These are phyloP conservation scores for Phoenoteleia sp. DNA, from an alignment of 2,888 invertebrate genomes.

Conservation along the genomic window DNA sequence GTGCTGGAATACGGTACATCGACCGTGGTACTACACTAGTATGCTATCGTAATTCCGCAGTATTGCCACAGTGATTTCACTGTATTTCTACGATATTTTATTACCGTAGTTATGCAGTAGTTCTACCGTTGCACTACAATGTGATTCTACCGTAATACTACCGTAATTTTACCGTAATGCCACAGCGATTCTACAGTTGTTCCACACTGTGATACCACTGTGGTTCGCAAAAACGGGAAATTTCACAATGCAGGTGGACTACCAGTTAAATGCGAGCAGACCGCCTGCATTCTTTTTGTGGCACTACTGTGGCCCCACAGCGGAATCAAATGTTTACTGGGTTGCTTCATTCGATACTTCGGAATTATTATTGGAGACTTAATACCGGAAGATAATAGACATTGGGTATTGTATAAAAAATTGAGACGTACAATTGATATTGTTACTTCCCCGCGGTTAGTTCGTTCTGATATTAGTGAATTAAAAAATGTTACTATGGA, in stretches of 20 bases:
- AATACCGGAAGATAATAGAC: constrained; percentile 41
- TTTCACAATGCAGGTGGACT: too few species aligned
- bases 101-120: background rate
- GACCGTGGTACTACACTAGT: background rate
- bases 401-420: constrained; percentile 50
- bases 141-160: background rate
- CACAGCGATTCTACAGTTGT: background rate
- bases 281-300: too few species aligned
- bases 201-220: too few species aligned
- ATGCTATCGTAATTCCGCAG: background rate
- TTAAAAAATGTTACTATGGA: constrained; percentile 20
- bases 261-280: background rate
- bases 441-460: constrained; percentile 50
- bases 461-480: constrained; percentile 18
- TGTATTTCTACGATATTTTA: constrained; percentile 2
- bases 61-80: background rate
- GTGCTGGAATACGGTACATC: too few species aligned
- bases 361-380: constrained; percentile 50
- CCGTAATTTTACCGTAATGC: background rate
- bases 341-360: constrained; percentile 40
- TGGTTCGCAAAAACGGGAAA: too few species aligned
- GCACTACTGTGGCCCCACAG: background rate
- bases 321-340: background rate
- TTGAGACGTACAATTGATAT: constrained; percentile 55
- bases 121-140: background rate